Conservation (phyloP, 2,113 vertebrate genomes). For the Athene cunicularia region DNA sequence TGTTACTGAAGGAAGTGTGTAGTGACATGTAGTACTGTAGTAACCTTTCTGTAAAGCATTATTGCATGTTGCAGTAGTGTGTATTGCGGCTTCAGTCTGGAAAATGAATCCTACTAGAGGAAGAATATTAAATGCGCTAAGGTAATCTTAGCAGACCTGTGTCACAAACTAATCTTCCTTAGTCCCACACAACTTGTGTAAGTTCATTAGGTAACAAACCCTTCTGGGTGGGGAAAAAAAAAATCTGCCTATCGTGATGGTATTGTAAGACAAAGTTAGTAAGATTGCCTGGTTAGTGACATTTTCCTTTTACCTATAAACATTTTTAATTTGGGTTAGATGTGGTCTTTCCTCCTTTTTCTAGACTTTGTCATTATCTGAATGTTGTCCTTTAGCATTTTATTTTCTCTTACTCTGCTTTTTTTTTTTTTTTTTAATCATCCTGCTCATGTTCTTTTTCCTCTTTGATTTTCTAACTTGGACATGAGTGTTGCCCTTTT, state of each 20-base stretch:
- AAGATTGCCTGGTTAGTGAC: neutral
- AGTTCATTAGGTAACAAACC: neutral
- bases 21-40: neutral
- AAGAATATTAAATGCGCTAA: neutral
- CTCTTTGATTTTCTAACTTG: neutral
- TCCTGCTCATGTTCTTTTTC: neutral
- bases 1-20: neutral
- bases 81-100: neutral
- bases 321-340: neutral
- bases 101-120: neutral
- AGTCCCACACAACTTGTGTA: neutral
- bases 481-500: neutral
- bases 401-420: neutral
- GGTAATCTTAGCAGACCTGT: neutral
- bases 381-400: neutral
- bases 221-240: rapidly evolving
- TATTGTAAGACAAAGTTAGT: neutral
- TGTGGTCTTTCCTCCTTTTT: neutral
- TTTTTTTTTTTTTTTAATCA: neutral
- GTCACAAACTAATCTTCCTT: neutral
- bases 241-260: neutral
- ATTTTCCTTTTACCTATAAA: neutral
- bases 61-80: neutral
- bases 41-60: neutral
- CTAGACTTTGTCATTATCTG: neutral